These are phyloP conservation scores for Laspeyria flexula DNA, from an alignment of 2,888 invertebrate species.

Conservation along the genomic window DNA sequence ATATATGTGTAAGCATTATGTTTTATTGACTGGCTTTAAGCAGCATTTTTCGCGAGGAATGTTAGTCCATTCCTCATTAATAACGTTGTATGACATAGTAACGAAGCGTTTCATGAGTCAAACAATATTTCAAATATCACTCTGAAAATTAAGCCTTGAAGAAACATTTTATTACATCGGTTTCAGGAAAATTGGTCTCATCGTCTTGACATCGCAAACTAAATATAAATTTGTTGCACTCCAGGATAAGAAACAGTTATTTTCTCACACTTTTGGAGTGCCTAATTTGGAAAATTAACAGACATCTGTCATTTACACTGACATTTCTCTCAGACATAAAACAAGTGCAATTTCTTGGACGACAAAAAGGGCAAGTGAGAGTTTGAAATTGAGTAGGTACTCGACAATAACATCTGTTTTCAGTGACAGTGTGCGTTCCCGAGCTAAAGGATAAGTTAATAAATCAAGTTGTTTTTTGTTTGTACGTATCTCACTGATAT, in stretches of 20 bases:
- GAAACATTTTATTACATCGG: too few species aligned
- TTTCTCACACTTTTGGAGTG: conserved; percentile 12
- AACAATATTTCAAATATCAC: too few species aligned
- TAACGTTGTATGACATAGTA: too few species aligned
- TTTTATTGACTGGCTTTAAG: not conserved
- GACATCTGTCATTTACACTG: conserved; percentile 38
- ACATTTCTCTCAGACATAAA: conserved; percentile 44
- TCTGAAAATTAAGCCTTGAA: too few species aligned
- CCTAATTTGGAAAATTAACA: conserved; percentile 31
- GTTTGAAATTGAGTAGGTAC: conserved; percentile 30
- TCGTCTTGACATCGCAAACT: too few species aligned
- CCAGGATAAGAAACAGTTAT: not conserved
- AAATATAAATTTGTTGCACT: not conserved
- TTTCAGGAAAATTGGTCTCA: too few species aligned
- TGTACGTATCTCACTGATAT: conserved; percentile 1
- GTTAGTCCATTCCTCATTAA: too few species aligned
- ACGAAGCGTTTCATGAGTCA: too few species aligned
- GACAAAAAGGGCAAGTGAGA: conserved; percentile 22
- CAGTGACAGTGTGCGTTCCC: conserved; percentile 20
- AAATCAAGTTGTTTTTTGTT: conserved; percentile 10
- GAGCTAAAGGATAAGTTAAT: conserved; percentile 17
- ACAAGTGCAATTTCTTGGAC: conserved; percentile 29
- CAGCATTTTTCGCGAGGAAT: too few species aligned
- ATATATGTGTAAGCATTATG: not conserved
- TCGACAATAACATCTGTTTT: conserved; percentile 42